Percentiles rank a stretch among this genome's conserved stretches.
Evolutionary conservation across 1,140 invertebrate species (phyloP).

Genomic region (Pristionchus pacificus): DNA sequence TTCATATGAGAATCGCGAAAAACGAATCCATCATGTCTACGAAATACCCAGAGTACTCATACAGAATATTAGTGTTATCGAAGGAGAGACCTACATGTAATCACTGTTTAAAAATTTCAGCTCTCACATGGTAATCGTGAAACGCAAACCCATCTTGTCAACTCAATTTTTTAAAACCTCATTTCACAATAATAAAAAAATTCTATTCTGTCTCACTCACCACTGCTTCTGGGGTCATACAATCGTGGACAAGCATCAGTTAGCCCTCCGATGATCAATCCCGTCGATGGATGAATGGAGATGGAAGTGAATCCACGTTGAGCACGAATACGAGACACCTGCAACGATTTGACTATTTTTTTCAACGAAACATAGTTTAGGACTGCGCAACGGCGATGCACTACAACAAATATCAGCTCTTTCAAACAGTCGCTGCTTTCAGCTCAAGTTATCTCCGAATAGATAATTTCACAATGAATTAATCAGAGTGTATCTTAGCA

Average conservation of each 20-base stretch:
- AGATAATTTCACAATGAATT: no score
- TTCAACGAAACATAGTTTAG: no score
- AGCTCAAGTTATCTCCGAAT: no score
- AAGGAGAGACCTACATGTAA: constrained; percentile 21
- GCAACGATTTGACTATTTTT: no score
- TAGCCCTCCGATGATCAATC: constrained; percentile 75
- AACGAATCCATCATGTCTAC: no score
- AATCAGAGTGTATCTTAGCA: background rate
- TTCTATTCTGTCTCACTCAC: constrained; percentile 22
- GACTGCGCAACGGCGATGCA: background rate
- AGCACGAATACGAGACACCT: constrained; percentile 21
- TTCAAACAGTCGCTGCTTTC: no score
- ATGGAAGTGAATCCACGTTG: constrained; percentile 81
- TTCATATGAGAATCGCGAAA: background rate
- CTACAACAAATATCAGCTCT: background rate
- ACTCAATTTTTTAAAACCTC: no score
- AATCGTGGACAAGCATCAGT: constrained; percentile 82
- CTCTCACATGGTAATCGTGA: no score
- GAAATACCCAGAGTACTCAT: no score
- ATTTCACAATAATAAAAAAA: constrained; percentile 7
- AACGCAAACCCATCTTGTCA: no score
- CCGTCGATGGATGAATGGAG: constrained; percentile 74
- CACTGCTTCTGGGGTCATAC: constrained; percentile 77
- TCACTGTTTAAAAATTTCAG: no score
- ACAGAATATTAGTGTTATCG: background rate